These are phyloP conservation scores for Drosophila stalkeri DNA, from an alignment of 2,888 invertebrate genomes.

Conservation along the genomic window DNA sequence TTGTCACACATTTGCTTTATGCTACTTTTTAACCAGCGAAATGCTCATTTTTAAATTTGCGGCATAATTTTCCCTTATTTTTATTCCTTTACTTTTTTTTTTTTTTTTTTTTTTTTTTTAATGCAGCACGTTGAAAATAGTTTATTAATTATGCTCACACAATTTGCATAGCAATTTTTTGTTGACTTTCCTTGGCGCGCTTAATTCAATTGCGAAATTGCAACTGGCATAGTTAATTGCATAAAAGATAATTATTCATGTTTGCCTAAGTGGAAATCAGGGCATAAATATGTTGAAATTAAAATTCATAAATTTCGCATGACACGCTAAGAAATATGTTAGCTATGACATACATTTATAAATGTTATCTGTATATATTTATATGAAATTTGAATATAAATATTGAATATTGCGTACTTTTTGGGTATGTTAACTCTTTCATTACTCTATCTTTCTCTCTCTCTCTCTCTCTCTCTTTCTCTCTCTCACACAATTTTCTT, in stretches of 20 bases:
- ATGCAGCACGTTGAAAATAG: conserved; percentile 19
- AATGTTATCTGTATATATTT: not conserved
- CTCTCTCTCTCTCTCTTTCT: not conserved
- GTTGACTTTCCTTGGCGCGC: conserved; percentile 5
- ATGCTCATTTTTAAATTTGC: conserved; percentile 34
- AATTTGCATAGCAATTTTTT: conserved; percentile 45
- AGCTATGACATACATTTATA: not conserved
- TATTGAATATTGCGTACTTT: not conserved
- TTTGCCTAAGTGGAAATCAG: conserved; percentile 36
- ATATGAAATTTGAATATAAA: not conserved
- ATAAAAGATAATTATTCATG: conserved; percentile 49
- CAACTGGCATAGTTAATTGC: conserved; percentile 61
- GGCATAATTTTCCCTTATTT: not conserved
- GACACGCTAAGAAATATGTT: conserved; percentile 19
- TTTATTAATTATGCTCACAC: conserved; percentile 63
- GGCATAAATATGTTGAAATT: conserved; percentile 17
- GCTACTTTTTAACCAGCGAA: conserved; percentile 34
- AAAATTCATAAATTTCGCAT: conserved; percentile 7
- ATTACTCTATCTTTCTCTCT: not conserved
- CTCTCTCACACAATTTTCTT: no score
- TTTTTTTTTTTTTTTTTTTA: not conserved
- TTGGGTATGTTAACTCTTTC: not conserved
- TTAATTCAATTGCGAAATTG: conserved; percentile 48
- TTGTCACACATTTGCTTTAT: conserved; percentile 57
- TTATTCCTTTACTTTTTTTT: not conserved